A percentile compares a stretch with the other conserved stretches of the same genome.
Conservation (phyloP, 2,113 vertebrate species). For the Gila orcuttii region DNA sequence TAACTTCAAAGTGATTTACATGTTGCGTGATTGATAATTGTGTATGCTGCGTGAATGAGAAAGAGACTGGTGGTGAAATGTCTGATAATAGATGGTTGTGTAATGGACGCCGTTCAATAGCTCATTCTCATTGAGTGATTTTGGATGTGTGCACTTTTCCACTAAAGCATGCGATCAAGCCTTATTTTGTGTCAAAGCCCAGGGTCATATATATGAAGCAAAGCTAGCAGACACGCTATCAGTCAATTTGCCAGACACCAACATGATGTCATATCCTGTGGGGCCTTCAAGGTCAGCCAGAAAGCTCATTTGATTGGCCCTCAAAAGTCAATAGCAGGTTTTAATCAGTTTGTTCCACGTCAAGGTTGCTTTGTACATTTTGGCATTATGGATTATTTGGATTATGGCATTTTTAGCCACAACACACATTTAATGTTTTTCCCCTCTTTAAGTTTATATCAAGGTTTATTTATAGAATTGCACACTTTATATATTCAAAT, state of each 20-base stretch:
- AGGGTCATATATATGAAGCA: slow-evolving; percentile 37
- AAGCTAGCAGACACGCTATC: not conserved
- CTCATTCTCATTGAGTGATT: slow-evolving; percentile 26
- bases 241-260: slow-evolving; percentile 17
- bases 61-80: not conserved
- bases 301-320: slow-evolving; percentile 8
- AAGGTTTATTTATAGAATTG: not conserved
- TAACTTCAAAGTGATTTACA: not conserved
- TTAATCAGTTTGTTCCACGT: slow-evolving; percentile 1
- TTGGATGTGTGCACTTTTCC: slow-evolving; percentile 28
- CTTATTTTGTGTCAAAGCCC: slow-evolving; percentile 38
- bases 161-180: slow-evolving; percentile 13
- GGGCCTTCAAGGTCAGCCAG: slow-evolving; percentile 34
- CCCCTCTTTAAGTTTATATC: not conserved
- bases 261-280: slow-evolving; percentile 41
- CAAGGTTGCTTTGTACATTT: slow-evolving; percentile 13
- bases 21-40: not conserved
- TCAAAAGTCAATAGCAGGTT: slow-evolving; percentile 21
- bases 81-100: slow-evolving; percentile 20
- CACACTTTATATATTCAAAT: not conserved
- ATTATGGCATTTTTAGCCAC: not conserved
- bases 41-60: not conserved
- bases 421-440: not conserved
- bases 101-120: slow-evolving; percentile 32
- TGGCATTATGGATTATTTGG: too few species aligned